Conservation (phyloP, 2,797 vertebrate genomes). For the Rhinoraja longicauda region DNA sequence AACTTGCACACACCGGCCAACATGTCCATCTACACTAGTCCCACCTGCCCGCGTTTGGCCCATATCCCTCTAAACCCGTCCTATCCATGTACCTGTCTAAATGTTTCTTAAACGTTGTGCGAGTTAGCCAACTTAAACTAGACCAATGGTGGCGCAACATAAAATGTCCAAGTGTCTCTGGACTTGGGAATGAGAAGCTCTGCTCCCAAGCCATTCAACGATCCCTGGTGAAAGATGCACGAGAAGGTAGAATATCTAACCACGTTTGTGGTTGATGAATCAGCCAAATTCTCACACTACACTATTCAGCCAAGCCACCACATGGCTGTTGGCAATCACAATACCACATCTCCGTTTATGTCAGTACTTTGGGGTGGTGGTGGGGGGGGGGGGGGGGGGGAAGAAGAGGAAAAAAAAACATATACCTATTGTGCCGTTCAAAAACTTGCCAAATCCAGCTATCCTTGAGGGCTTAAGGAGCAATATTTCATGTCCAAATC, state of each 20-base stretch:
- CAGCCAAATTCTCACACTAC: neutral
- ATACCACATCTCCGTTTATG: neutral
- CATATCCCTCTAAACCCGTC: no score
- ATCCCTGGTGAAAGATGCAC: neutral
- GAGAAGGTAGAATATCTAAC: neutral
- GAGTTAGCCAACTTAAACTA: neutral
- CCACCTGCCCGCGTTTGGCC: no score
- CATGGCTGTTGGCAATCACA: neutral
- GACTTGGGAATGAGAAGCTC: neutral
- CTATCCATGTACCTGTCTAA: no score
- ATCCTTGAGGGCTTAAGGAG: neutral
- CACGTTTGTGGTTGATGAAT: neutral
- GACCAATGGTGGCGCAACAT: neutral
- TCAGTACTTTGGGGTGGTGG: neutral
- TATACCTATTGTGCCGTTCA: neutral
- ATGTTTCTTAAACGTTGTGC: no score
- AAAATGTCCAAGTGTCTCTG: neutral
- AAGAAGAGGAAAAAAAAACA: neutral
- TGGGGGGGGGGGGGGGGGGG: no score
- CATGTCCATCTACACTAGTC: no score
- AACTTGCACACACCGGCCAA: no score
- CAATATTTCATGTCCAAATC: constrained; percentile 1
- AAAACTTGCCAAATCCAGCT: neutral
- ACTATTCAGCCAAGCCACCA: neutral
- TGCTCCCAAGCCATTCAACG: neutral